Conservation (phyloP, 2,797 vertebrate genomes). For the Capromys pilorides region DNA sequence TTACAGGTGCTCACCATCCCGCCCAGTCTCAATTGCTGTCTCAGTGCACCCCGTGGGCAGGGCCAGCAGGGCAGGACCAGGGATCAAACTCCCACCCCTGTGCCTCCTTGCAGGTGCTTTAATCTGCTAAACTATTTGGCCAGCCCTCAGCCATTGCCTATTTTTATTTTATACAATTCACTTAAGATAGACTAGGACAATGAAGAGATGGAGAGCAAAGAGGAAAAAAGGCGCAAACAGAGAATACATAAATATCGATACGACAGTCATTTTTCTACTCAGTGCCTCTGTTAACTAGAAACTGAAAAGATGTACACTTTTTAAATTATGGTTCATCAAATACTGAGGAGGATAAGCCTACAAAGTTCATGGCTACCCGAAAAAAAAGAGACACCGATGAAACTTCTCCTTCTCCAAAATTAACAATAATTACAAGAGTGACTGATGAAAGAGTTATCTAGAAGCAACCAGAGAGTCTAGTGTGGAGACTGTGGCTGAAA, state of each 20-base stretch:
- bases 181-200: neutral
- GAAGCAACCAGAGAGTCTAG: conserved; percentile 18
- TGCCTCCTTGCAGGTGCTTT: no score
- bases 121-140: no score
- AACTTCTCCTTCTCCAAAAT: neutral
- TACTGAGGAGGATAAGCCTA: no score
- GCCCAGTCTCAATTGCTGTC: no score
- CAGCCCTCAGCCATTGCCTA: neutral
- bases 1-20: no score
- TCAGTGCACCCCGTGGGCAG: no score
- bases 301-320: neutral
- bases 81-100: no score
- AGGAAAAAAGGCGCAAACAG: neutral
- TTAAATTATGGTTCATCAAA: conserved; percentile 41
- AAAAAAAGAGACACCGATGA: neutral
- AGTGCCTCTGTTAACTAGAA: neutral
- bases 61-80: no score
- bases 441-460: conserved; percentile 12
- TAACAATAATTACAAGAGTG: conserved; percentile 22
- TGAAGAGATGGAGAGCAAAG: neutral
- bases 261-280: neutral
- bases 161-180: conserved; percentile 13
- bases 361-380: no score
- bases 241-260: neutral
- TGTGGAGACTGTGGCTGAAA: neutral